Evolutionary conservation across 2,888 invertebrate species (phyloP), one percentile per base, ranked within the genome.

Genomic region (Hetaerina titia): DNA sequence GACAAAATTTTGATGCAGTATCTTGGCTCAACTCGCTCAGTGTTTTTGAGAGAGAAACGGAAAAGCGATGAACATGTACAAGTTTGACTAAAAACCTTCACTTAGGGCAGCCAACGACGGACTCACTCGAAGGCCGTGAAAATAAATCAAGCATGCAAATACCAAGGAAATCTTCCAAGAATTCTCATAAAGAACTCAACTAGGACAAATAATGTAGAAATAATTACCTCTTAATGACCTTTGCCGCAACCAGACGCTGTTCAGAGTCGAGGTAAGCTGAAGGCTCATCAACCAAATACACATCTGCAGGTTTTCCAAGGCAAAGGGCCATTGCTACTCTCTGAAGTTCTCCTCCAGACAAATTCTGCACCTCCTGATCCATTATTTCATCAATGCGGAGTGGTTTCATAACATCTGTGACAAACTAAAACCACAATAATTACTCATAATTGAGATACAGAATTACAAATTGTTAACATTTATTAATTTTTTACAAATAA

Each of bases 201-300:
- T 45, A 45, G 45, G 45, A 13, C 45, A 89, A 56, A 58, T 58
- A 89, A 89, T 19, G 8, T 17, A 56, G 0, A 89, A 13, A 19
- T 87, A 95, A 95, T 96, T 96, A 99, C 99, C 99, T 97, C 97
- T 99, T 99, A 96, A 99, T 99, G 96, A 99, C 99, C 97, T 99
- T 99, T 96, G 99, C 99, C 95, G 99, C 99, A 95, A 99, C 99
- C 95, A 99, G 97, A 99, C 99, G 99, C 97, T 99, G 99, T 96
- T 99, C 99, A 7, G 99, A 99, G 97, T 99, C 99, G 95, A 99
- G 97, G 97, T 99, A 99, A 90, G 99, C 99, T 22, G 99, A 99
- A 0, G 99, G 99, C 97, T 99, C 99, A 96, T 99, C 99, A 96
- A 99, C 99, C 56, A 99, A 98, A 97, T 99, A 99, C 7, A 99